Conservation (phyloP, 2,113 vertebrate species). For the Vulpes vulpes region DNA sequence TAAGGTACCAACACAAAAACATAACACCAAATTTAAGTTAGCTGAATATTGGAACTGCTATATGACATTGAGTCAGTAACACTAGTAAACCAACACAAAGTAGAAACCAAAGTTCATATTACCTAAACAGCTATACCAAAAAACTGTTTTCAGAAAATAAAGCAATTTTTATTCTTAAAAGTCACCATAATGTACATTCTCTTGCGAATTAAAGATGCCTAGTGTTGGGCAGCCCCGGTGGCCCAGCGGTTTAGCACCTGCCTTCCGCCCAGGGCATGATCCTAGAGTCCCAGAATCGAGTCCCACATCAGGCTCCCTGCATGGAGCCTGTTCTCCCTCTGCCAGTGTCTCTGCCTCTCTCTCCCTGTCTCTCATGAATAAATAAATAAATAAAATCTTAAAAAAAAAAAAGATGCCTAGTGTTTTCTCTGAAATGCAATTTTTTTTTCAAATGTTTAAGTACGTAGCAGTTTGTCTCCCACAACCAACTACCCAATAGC, state of each 20-base stretch:
- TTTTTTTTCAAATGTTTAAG: not conserved
- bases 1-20: conserved; percentile 37
- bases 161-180: not conserved
- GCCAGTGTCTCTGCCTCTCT: too few species aligned
- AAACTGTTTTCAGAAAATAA: conserved; percentile 6
- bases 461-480: not conserved
- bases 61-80: not conserved
- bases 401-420: not conserved
- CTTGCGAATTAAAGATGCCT: conserved; percentile 1
- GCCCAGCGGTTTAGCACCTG: too few species aligned
- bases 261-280: too few species aligned
- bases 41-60: not conserved
- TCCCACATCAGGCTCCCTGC: too few species aligned
- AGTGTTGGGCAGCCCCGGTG: too few species aligned
- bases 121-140: not conserved
- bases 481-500: not conserved
- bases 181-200: not conserved
- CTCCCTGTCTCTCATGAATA: too few species aligned
- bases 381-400: too few species aligned
- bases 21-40: not conserved
- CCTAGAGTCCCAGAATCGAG: too few species aligned
- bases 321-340: too few species aligned
- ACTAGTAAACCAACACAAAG: not conserved
- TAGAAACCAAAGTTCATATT: not conserved
- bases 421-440: not conserved